Percentiles rank a stretch among this genome's conserved stretches.
Conservation (phyloP, 2,888 invertebrate genomes). For the Caenorhabditis sp. region DNA sequence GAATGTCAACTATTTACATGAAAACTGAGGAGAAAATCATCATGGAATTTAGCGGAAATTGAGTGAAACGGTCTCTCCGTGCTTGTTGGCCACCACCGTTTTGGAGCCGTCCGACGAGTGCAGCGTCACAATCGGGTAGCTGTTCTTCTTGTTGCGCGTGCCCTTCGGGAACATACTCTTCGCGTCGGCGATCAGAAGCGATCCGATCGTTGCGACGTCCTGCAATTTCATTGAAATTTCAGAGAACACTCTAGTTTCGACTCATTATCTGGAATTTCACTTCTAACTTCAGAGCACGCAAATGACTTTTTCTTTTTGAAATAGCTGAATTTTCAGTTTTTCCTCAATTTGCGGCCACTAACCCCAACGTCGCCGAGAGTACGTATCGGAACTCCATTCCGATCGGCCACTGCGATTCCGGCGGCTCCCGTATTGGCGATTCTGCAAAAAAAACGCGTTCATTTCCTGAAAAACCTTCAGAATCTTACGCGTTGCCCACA, state of each 20-base stretch:
- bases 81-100: conserved; percentile 39
- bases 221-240: no score
- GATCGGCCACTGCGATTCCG: conserved; percentile 38
- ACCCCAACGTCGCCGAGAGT: no score
- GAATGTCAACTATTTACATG: no score
- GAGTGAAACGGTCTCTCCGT: conserved; percentile 52
- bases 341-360: conserved; percentile 29
- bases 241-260: no score
- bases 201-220: conserved; percentile 14
- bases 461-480: neutral
- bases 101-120: conserved; percentile 37
- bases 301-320: neutral
- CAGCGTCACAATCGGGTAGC: conserved; percentile 35
- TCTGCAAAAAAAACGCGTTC: conserved; percentile 8
- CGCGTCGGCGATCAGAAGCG: conserved; percentile 45
- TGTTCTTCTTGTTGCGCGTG: conserved; percentile 31
- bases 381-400: conserved; percentile 27
- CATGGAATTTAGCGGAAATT: no score
- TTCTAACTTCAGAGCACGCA: no score
- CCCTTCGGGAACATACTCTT: conserved; percentile 38
- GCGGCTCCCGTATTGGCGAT: conserved; percentile 24
- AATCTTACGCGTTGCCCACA: no score
- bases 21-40: no score
- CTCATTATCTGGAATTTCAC: no score
- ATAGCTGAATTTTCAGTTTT: neutral